Conservation (phyloP, 2,113 vertebrate species). For the Urocolius indicus region DNA sequence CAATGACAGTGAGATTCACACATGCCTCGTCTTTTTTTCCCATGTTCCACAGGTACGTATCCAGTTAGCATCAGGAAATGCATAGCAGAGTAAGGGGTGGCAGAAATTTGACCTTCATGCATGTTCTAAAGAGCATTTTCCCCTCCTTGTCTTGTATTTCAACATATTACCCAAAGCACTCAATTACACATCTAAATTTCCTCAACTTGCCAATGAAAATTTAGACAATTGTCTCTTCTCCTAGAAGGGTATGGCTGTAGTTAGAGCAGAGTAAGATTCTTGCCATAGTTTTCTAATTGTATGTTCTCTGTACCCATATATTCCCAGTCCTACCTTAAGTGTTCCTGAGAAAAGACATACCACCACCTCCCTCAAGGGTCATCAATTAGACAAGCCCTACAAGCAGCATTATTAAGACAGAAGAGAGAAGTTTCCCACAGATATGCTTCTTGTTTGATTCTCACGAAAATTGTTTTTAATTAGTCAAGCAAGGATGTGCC, state of each 20-base stretch:
- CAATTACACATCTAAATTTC: background rate
- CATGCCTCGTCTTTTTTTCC: background rate
- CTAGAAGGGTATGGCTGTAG: background rate
- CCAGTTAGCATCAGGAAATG: background rate
- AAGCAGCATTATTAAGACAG: background rate
- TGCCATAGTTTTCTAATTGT: slow-evolving; percentile 28
- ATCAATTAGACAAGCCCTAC: background rate
- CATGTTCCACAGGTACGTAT: background rate
- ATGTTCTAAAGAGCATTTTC: background rate
- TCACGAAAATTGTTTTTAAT: background rate
- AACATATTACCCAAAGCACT: background rate
- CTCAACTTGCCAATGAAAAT: slow-evolving; percentile 15
- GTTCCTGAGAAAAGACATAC: slow-evolving; percentile 30
- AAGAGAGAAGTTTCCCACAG: background rate
- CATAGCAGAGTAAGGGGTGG: background rate
- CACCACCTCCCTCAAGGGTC: background rate
- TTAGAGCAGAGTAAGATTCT: slow-evolving; percentile 23
- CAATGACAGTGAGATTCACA: background rate
- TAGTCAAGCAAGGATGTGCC: background rate
- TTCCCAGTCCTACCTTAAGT: background rate
- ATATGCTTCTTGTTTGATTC: background rate
- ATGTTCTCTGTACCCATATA: background rate
- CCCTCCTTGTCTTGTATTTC: background rate
- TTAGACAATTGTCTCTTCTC: slow-evolving; percentile 5
- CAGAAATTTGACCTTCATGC: background rate